A percentile compares a stretch with the other conserved stretches of the same genome.
Conservation (phyloP, 2,797 vertebrate genomes). For the Platyrinchus mystaceus region DNA sequence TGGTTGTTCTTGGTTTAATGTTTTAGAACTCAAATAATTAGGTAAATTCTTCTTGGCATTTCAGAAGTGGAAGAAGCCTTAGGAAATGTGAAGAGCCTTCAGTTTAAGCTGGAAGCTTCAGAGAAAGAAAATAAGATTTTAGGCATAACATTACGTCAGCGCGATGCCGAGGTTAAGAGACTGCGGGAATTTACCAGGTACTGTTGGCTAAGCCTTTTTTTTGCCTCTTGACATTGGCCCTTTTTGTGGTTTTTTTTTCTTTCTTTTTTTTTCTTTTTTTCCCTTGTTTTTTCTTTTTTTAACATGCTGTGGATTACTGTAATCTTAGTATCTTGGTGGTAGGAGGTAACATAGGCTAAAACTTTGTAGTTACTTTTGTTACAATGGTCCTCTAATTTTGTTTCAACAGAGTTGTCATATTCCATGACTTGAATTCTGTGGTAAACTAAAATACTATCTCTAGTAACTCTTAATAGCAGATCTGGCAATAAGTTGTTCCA, state of each 20-base stretch:
- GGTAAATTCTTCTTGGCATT: neutral
- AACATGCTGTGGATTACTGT: neutral
- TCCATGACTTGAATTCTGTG: neutral
- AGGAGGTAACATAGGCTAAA: neutral
- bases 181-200: conserved; percentile 82
- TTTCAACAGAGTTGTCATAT: neutral
- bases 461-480: neutral
- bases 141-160: conserved; percentile 78
- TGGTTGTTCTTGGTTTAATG: neutral
- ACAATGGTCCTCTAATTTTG: neutral
- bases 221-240: neutral
- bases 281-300: neutral
- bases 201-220: neutral
- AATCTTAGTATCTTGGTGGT: neutral
- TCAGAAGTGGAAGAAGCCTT: conserved; percentile 78
- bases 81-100: conserved; percentile 73
- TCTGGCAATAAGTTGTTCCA: neutral
- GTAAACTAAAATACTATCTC: neutral
- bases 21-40: neutral
- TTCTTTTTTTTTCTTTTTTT: neutral
- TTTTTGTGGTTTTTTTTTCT: neutral
- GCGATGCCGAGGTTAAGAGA: conserved; percentile 80
- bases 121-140: conserved; percentile 83
- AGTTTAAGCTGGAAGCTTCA: conserved; percentile 77
- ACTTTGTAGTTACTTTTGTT: neutral